These are phyloP conservation scores for Theristicus caerulescens DNA, from an alignment of 2,113 vertebrate genomes.

Conservation along the genomic window DNA sequence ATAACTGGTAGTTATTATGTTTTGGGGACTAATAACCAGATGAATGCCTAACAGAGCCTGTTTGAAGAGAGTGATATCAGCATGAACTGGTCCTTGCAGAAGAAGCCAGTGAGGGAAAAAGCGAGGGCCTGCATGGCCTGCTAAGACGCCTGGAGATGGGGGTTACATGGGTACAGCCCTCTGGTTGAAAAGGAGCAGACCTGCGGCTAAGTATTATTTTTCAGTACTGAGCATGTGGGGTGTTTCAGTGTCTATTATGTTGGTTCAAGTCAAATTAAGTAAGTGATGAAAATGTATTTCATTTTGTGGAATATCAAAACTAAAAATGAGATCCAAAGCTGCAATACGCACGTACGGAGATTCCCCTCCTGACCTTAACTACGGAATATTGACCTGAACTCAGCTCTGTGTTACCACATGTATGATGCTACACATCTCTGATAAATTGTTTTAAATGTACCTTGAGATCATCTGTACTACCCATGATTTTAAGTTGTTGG, in stretches of 20 bases:
- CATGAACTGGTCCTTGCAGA: not conserved
- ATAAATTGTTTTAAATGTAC: not conserved
- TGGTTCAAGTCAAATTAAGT: not conserved
- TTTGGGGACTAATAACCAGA: not conserved
- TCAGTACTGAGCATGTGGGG: not conserved
- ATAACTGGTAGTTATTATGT: not conserved
- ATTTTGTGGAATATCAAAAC: not conserved
- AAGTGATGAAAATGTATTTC: not conserved
- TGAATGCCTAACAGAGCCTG: not conserved
- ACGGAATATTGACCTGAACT: not conserved
- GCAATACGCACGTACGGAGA: not conserved
- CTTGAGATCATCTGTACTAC: not conserved
- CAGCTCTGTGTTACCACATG: not conserved
- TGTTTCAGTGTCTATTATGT: not conserved
- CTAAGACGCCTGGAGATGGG: fast-evolving
- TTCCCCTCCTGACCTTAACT: not conserved
- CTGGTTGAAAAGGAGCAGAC: not conserved
- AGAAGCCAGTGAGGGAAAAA: not conserved
- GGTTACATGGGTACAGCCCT: not conserved
- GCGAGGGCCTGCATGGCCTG: not conserved
- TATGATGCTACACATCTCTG: not conserved
- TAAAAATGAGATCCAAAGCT: not conserved
- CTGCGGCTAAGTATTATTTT: not conserved
- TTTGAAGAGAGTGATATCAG: not conserved
- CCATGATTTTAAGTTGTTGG: not conserved